Percentiles rank a stretch among this genome's conserved stretches.
Evolutionary conservation across 2,888 invertebrate species (phyloP).

Genomic region (Noctua comes): DNA sequence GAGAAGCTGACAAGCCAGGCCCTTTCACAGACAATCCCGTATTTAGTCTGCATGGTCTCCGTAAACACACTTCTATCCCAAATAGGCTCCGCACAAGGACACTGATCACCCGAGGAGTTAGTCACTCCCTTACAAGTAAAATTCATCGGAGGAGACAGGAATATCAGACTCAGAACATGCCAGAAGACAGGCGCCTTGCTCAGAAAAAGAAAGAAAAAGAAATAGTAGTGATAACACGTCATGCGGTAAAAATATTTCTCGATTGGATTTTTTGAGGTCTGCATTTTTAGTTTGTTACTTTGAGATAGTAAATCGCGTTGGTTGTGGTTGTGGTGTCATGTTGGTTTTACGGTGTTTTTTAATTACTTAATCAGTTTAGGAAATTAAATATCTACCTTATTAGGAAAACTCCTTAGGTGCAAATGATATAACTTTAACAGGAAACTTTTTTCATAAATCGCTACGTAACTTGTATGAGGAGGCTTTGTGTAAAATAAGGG

Average conservation of each 20-base stretch:
- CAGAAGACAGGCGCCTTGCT: conserved; percentile 79
- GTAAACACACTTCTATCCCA: conserved; percentile 80
- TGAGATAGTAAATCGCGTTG: conserved; percentile 53
- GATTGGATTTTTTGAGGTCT: conserved; percentile 75
- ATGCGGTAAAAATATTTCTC: conserved; percentile 76
- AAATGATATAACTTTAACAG: not conserved
- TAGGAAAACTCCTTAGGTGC: not conserved
- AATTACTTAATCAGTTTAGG: not conserved
- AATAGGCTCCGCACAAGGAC: conserved; percentile 77
- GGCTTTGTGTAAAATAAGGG: no score
- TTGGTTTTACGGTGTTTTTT: not conserved
- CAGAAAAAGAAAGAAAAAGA: conserved; percentile 75
- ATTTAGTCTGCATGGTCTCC: conserved; percentile 82
- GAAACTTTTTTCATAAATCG: not conserved
- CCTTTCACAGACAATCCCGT: conserved; percentile 73
- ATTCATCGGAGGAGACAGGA: conserved; percentile 80
- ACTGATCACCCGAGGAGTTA: conserved; percentile 63
- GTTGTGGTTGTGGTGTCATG: conserved; percentile 19
- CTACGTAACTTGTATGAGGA: no score
- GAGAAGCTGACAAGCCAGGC: conserved; percentile 80
- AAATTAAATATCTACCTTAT: not conserved
- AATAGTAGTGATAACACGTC: conserved; percentile 77
- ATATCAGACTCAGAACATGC: conserved; percentile 81
- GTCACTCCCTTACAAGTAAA: conserved; percentile 69
- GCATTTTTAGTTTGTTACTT: conserved; percentile 62